Conservation (phyloP, 2,113 vertebrate genomes). For the Callospermophilus lateralis region DNA sequence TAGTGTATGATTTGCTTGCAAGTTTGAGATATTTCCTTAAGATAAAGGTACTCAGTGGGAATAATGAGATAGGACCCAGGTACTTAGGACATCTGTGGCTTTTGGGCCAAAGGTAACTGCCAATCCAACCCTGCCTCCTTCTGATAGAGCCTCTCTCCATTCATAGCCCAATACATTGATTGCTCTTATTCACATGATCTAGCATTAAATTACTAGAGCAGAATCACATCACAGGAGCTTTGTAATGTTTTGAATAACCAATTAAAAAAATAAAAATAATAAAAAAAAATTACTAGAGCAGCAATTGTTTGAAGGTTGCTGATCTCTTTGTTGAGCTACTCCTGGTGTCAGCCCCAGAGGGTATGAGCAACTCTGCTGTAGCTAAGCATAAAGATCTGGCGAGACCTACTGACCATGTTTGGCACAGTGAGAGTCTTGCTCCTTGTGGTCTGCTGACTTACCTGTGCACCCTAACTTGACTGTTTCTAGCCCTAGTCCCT, state of each 20-base stretch:
- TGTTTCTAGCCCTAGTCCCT: too few relatives aligned
- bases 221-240: too few relatives aligned
- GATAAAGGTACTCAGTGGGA: background rate
- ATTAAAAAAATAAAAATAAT: too few relatives aligned
- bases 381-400: background rate
- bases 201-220: background rate
- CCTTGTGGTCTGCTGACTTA: background rate
- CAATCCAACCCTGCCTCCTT: background rate
- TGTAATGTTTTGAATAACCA: too few relatives aligned
- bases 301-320: background rate
- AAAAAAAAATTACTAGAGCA: background rate
- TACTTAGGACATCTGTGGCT: background rate
- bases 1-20: background rate
- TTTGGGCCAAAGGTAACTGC: background rate
- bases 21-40: conserved; percentile 9
- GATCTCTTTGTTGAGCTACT: background rate
- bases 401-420: background rate
- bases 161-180: fast-evolving
- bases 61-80: background rate
- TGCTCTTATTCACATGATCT: background rate
- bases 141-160: background rate
- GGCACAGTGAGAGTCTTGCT: background rate
- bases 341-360: background rate
- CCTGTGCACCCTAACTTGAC: background rate
- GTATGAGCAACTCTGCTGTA: background rate